phyloP scores from a whole-genome alignment of 2,797 vertebrate genomes.

The Chiroxiphia lanceolata region DNA sequence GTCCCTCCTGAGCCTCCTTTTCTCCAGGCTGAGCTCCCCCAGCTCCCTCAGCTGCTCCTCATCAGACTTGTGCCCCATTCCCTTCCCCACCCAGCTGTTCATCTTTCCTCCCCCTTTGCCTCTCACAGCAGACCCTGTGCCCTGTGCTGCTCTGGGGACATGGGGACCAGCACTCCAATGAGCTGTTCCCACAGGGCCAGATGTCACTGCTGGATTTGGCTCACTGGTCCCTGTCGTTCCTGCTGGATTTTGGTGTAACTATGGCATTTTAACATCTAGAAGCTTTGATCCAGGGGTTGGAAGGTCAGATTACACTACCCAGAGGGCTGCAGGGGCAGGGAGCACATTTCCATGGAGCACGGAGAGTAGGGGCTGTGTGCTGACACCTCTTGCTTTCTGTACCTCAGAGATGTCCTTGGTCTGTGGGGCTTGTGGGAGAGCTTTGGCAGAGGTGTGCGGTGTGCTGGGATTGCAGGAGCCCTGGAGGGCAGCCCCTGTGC shows the following conservation, averaged over 20 bases:
- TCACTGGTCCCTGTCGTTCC: fast-evolving
- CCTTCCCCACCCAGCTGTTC: background rate
- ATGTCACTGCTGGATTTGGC: fast-evolving
- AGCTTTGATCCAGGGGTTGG: background rate
- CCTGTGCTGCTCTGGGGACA: background rate
- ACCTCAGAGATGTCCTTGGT: background rate
- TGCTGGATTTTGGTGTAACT: background rate
- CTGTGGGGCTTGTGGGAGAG: background rate
- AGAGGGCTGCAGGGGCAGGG: fast-evolving
- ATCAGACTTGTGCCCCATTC: background rate
- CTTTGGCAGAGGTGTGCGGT: background rate
- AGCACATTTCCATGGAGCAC: fast-evolving
- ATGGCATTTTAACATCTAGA: background rate
- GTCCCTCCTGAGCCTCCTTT: background rate
- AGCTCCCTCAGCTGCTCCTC: background rate
- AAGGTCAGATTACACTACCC: background rate
- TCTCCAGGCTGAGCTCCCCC: background rate
- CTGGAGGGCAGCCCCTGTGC: fast-evolving
- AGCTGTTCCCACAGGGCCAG: background rate
- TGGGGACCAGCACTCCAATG: fast-evolving
- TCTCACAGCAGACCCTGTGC: background rate
- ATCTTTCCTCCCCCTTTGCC: background rate
- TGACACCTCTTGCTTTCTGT: background rate
- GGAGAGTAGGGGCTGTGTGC: background rate
- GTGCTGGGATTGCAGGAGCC: background rate